Evolutionary conservation across 1,140 invertebrate species (phyloP), one percentile per base, ranked within the genome.

Genomic region (Diploscapter pachys): DNA sequence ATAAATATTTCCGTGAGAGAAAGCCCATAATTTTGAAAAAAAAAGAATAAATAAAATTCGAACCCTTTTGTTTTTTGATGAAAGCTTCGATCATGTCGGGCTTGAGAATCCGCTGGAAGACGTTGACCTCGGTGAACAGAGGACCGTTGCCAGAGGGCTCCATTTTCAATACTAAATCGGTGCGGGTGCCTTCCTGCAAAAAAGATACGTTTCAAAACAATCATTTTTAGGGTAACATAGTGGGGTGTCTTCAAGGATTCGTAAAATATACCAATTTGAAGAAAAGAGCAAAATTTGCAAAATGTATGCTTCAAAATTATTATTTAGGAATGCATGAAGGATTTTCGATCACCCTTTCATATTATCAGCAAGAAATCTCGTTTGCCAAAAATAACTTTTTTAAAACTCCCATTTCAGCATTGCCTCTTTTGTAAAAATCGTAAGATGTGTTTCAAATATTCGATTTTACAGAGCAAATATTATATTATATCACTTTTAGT

Each of bases 61-160:
- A 31, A 31, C 31, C 31, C 31, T 78, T 78, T 6, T 83, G 75
- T 8, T 78, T 53, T 63, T 81, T 79, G 50, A 76, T 73, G 61
- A 77, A 82, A 3, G 68, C 50, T 13, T 79, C 77, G 5, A 83
- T 59, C 49, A 76, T 64, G 52, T 78, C 71, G 56, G 63, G 64
- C 65, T 82, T 82, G 13, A 82, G 67, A 69, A 81, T 62, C 56
- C 78, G 63, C 52, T 78, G 66, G 73, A 80, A 82, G 9, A 83
- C 78, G 51, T 70, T 64, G 13, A 83, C 80, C 72, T 82, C 81
- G n/a, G 77, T 81, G 69, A 82, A 81, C 3, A 82, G 72, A 9
- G 81, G 81, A 48, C 81, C 81, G 64, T 82, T 82, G 2, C 63
- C 76, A 6, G 63, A 54, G 50, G 81, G 81, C 71, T 82, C 81